Conservation (phyloP, 2,888 invertebrate species). For the Elysia crispata region DNA sequence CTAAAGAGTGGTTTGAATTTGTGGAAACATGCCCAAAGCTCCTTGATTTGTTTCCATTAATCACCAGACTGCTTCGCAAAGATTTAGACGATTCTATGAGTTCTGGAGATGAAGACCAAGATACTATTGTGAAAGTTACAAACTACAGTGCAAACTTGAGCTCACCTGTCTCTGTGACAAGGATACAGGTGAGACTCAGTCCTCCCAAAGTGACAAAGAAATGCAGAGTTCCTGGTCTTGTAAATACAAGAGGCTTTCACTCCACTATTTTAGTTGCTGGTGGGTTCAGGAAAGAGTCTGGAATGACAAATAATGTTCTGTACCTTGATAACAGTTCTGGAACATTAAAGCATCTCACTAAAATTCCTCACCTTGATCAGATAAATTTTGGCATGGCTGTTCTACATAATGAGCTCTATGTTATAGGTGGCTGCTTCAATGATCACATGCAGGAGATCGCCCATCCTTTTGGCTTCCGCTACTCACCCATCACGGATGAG, state of each 20-base stretch:
- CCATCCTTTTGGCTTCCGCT: slow-evolving; percentile 85
- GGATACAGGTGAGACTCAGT: slow-evolving; percentile 30
- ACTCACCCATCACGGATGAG: slow-evolving; percentile 81
- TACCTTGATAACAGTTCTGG: slow-evolving; percentile 81
- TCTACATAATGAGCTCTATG: slow-evolving; percentile 83
- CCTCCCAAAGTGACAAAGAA: not conserved
- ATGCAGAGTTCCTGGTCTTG: slow-evolving; percentile 66
- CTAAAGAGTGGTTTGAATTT: slow-evolving; percentile 39
- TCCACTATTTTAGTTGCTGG: slow-evolving; percentile 84
- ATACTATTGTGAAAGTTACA: slow-evolving; percentile 36
- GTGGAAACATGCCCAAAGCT: slow-evolving; percentile 34
- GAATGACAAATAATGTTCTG: slow-evolving; percentile 84
- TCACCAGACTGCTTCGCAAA: slow-evolving; percentile 5
- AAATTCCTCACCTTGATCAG: slow-evolving; percentile 86
- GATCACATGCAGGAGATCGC: slow-evolving; percentile 82
- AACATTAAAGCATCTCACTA: slow-evolving; percentile 83
- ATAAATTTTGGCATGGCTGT: slow-evolving; percentile 86
- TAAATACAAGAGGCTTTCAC: slow-evolving; percentile 85
- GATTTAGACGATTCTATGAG: too few species aligned
- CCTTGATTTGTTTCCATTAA: slow-evolving; percentile 14
- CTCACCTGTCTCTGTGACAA: slow-evolving; percentile 31
- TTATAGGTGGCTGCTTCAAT: slow-evolving; percentile 86
- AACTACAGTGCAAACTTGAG: slow-evolving; percentile 22
- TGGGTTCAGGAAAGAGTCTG: slow-evolving; percentile 80
- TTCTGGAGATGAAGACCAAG: slow-evolving; percentile 22